These are phyloP conservation scores for Agrypnus murinus DNA, from an alignment of 2,888 invertebrate species.

Conservation along the genomic window DNA sequence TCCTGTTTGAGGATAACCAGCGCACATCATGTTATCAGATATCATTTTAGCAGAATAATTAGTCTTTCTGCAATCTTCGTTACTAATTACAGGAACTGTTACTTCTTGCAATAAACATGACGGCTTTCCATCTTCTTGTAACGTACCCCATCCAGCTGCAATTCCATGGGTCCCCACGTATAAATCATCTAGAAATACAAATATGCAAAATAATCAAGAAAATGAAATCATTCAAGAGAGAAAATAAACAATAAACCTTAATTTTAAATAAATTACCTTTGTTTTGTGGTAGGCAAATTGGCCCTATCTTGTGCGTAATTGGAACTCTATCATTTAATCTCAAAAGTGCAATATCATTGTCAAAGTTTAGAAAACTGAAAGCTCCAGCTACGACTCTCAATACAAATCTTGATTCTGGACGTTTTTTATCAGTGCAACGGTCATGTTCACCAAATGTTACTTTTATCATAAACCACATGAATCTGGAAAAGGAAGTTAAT, in stretches of 20 bases:
- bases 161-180: constrained; percentile 84
- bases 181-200: constrained; percentile 79
- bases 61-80: constrained; percentile 83
- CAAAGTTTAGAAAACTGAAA: constrained; percentile 90
- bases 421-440: constrained; percentile 82
- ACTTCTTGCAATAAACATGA: constrained; percentile 90
- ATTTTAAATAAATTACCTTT: no score
- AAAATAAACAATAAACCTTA: no score
- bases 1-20: constrained; percentile 83
- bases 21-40: constrained; percentile 91
- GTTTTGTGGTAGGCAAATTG: constrained; percentile 85
- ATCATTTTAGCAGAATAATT: constrained; percentile 90
- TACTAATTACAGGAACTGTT: constrained; percentile 83
- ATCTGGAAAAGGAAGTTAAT: constrained; percentile 75
- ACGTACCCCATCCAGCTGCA: constrained; percentile 91
- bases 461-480: constrained; percentile 95
- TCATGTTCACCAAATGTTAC: constrained; percentile 92
- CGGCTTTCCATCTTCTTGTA: constrained; percentile 89
- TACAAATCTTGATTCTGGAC: constrained; percentile 87
- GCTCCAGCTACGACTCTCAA: constrained; percentile 84
- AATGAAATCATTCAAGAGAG: no score
- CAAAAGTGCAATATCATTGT: constrained; percentile 90
- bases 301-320: constrained; percentile 85
- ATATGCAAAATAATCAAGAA: no score
- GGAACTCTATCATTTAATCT: constrained; percentile 87